Conservation (phyloP, 1,140 invertebrate species). For the Dreissena polymorpha region DNA sequence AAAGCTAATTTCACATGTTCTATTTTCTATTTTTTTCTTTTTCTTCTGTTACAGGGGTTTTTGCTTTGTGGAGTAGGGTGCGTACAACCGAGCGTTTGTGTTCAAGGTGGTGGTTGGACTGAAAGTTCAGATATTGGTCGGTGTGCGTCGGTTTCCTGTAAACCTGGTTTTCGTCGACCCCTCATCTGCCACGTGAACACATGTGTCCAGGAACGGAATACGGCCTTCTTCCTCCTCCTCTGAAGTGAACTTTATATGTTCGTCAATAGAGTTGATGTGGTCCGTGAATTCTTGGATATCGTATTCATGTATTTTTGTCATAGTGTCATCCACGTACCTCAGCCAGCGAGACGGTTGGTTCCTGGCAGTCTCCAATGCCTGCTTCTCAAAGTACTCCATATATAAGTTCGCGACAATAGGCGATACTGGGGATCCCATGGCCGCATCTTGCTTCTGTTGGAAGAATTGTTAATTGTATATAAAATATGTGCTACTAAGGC, state of each 20-base stretch:
- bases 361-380: neutral
- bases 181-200: slow-evolving; percentile 20
- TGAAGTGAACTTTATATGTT: slow-evolving; percentile 10
- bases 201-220: slow-evolving; percentile 21
- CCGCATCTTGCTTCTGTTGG: neutral
- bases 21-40: too few species aligned
- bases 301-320: slow-evolving; percentile 25
- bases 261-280: slow-evolving; percentile 26
- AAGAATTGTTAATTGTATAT: slow-evolving; percentile 10
- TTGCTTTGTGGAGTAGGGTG: neutral
- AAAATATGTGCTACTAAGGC: slow-evolving; percentile 10
- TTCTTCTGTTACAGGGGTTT: neutral
- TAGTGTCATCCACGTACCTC: slow-evolving; percentile 6
- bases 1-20: too few species aligned
- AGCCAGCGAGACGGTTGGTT: neutral
- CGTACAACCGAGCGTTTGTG: slow-evolving; percentile 19
- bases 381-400: neutral
- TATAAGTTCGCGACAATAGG: slow-evolving; percentile 7
- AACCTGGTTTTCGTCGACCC: slow-evolving; percentile 12
- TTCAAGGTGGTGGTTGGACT: neutral
- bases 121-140: slow-evolving; percentile 21
- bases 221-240: slow-evolving; percentile 1
- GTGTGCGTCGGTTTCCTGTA: slow-evolving; percentile 2
- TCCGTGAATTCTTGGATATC: slow-evolving; percentile 1
- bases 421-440: slow-evolving; percentile 1